Conservation (phyloP, 92 coral and sea anemone genomes). For the Micromussa lordhowensis region DNA sequence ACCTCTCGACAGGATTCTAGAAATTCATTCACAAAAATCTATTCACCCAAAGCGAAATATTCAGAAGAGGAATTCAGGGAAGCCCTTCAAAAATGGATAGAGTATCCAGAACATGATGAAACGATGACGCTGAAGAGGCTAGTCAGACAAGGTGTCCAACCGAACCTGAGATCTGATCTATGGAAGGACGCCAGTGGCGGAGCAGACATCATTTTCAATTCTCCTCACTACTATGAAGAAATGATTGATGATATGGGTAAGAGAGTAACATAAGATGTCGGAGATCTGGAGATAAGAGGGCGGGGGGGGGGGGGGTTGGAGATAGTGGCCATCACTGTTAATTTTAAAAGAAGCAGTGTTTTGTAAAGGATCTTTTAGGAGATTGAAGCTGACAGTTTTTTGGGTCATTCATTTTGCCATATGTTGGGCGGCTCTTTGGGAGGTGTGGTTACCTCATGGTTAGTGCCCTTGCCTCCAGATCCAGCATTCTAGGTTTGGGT, state of each 20-base stretch:
- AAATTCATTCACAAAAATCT: neutral
- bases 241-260: slow-evolving; percentile 78
- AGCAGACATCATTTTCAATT: slow-evolving; percentile 45
- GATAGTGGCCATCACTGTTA: too few relatives aligned
- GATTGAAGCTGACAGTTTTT: neutral
- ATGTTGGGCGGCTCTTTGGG: too few relatives aligned
- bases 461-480: too few relatives aligned
- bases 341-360: too few relatives aligned
- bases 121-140: slow-evolving; percentile 62
- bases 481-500: too few relatives aligned
- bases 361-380: too few relatives aligned
- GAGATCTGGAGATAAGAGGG: neutral
- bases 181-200: slow-evolving; percentile 81
- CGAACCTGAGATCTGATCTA: slow-evolving; percentile 60
- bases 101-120: slow-evolving; percentile 51
- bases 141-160: slow-evolving; percentile 72
- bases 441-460: too few relatives aligned
- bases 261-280: neutral
- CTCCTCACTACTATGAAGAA: slow-evolving; percentile 72
- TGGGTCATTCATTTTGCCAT: too few relatives aligned
- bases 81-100: slow-evolving; percentile 66
- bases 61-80: slow-evolving; percentile 65
- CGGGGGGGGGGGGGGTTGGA: neutral
- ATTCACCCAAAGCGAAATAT: slow-evolving; percentile 34
- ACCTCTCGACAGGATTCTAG: slow-evolving; percentile 28